Conservation (phyloP, 2,113 vertebrate species). For the Vidua chalybeata region DNA sequence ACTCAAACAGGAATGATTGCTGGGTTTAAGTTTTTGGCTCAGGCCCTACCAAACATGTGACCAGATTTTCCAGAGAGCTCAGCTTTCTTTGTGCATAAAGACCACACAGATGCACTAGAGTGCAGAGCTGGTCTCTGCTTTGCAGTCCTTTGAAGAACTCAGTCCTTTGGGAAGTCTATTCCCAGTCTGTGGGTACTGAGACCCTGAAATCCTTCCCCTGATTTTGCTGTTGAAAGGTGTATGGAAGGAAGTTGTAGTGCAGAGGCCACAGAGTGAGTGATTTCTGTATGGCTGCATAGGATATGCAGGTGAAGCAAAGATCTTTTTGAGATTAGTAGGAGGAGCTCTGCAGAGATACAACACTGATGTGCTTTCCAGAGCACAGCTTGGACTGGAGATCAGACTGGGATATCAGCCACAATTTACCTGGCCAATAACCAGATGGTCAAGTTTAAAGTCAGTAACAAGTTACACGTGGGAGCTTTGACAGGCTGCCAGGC, state of each 20-base stretch:
- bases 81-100: not conserved
- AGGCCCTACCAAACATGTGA: not conserved
- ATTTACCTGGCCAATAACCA: not conserved
- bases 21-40: not conserved
- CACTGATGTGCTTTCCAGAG: fast-evolving
- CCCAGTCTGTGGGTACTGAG: not conserved
- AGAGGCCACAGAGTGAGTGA: not conserved
- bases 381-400: not conserved
- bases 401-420: not conserved
- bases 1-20: not conserved
- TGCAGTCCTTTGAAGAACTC: not conserved
- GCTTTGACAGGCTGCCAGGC: not conserved
- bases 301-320: fast-evolving
- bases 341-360: not conserved
- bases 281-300: not conserved
- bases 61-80: not conserved
- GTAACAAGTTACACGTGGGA: not conserved
- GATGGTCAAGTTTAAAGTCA: not conserved
- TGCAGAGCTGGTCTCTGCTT: not conserved
- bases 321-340: not conserved
- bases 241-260: not conserved
- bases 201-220: not conserved
- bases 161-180: not conserved
- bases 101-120: not conserved
- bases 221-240: not conserved